These are phyloP conservation scores for Leucophenga maculata DNA, from an alignment of 2,888 invertebrate species.

Conservation along the genomic window DNA sequence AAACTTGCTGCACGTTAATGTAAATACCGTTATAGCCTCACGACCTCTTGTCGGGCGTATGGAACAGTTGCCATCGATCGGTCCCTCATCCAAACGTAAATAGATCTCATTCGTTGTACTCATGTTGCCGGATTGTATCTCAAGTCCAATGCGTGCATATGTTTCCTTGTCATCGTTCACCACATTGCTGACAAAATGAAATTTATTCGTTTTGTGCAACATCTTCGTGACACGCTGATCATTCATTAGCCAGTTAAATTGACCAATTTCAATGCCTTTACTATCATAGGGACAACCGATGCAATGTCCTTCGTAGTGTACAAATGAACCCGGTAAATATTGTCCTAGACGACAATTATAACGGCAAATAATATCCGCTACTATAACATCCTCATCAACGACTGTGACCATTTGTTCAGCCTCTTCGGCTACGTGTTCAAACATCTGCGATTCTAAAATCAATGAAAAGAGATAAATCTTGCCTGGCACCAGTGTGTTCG, in stretches of 20 bases:
- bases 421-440: neutral
- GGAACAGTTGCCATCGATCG: conserved; percentile 19
- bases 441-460: neutral
- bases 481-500: neutral
- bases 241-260: neutral
- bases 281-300: conserved; percentile 21
- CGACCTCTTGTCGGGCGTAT: conserved; percentile 2
- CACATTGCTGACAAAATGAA: neutral
- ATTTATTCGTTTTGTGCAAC: neutral
- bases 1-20: conserved; percentile 10
- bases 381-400: neutral
- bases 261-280: neutral
- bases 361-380: conserved; percentile 28
- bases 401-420: conserved; percentile 15
- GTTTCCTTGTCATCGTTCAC: neutral
- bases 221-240: neutral
- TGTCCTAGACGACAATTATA: conserved; percentile 23
- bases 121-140: neutral
- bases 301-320: conserved; percentile 27
- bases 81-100: conserved; percentile 24
- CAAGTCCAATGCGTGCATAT: conserved; percentile 7
- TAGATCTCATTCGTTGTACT: neutral
- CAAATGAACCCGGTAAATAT: conserved; percentile 13
- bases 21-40: conserved; percentile 26
- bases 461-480: conserved; percentile 19